These are phyloP conservation scores for Tokudaia tokunoshimensis DNA, from an alignment of 2,797 vertebrate genomes.

Conservation along the genomic window DNA sequence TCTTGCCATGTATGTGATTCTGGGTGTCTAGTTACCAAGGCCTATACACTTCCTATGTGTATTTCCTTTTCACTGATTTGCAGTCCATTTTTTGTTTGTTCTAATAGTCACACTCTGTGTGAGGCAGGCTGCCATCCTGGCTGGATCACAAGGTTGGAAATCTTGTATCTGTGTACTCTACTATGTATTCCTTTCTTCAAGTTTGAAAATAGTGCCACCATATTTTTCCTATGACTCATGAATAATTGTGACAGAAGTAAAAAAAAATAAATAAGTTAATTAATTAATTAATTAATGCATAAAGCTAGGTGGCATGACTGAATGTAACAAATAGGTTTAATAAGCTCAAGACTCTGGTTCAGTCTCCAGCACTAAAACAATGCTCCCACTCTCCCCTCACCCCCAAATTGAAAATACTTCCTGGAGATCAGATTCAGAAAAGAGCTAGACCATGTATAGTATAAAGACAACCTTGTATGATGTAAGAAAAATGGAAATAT, in stretches of 20 bases:
- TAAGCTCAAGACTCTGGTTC: background rate
- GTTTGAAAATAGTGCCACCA: background rate
- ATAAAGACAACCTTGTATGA: background rate
- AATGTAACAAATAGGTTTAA: background rate
- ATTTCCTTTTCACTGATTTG: background rate
- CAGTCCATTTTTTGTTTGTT: background rate
- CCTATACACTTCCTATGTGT: background rate
- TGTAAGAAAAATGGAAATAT: constrained; percentile 5
- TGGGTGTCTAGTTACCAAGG: background rate
- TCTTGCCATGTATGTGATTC: background rate
- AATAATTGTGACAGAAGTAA: constrained; percentile 33
- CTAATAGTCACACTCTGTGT: background rate
- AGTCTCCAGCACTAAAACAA: background rate
- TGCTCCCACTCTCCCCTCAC: background rate
- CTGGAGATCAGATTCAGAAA: constrained; percentile 1
- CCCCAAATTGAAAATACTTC: constrained; percentile 18
- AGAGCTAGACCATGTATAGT: background rate
- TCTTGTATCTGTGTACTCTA: background rate
- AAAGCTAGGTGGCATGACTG: background rate
- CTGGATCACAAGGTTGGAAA: background rate
- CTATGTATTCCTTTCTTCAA: background rate
- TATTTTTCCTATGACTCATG: constrained; percentile 43
- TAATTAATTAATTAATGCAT: background rate
- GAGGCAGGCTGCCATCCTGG: background rate
- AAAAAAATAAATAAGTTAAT: background rate